A percentile compares a stretch with the other conserved stretches of the same genome.
Conservation (phyloP, 2,113 vertebrate genomes). For the Silurus glanis region DNA sequence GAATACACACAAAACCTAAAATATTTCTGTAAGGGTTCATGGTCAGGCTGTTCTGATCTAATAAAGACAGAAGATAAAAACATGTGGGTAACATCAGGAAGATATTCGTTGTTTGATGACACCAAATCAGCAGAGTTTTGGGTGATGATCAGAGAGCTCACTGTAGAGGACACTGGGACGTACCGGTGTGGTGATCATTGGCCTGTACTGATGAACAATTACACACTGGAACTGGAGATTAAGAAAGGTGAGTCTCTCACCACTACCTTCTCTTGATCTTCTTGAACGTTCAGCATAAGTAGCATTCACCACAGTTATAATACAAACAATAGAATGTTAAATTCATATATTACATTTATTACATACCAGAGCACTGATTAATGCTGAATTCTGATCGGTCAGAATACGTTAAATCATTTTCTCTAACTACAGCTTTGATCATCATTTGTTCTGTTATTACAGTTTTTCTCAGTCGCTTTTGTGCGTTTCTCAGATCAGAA, state of each 20-base stretch:
- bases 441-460: no score
- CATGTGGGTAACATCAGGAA: not conserved
- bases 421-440: no score
- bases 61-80: no score
- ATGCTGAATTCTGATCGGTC: no score
- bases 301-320: not conserved
- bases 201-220: not conserved
- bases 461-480: no score
- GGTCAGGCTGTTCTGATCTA: no score
- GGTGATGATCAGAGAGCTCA: constrained; percentile 9
- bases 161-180: not conserved
- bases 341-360: not conserved
- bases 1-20: no score
- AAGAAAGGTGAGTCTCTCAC: not conserved
- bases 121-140: not conserved
- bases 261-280: not conserved
- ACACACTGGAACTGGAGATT: not conserved
- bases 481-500: no score
- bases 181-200: not conserved
- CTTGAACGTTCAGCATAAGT: not conserved
- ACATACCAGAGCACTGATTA: no score
- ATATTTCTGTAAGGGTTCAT: no score
- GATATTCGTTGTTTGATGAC: constrained; percentile 6
- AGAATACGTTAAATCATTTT: no score
- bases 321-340: not conserved